phyloP scores from a whole-genome alignment of 2,113 vertebrate species.

The Oryzias curvinotus region DNA sequence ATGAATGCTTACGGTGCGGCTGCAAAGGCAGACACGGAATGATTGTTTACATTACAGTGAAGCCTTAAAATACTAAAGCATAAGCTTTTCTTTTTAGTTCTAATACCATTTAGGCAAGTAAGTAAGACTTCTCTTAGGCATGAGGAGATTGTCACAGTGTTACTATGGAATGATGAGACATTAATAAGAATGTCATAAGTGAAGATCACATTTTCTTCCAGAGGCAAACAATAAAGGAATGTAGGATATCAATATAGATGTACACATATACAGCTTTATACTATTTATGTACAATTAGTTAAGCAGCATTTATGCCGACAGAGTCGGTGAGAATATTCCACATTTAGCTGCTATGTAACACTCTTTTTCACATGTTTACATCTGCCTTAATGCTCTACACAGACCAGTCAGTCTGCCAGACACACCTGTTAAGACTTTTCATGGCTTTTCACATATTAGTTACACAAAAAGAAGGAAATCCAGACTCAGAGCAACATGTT shows the following conservation, averaged over 20 bases:
- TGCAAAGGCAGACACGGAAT: constrained; percentile 29
- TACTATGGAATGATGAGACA: constrained; percentile 65
- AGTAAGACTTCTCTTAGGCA: constrained; percentile 25
- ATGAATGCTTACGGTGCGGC: constrained; percentile 15
- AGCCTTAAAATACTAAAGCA: constrained; percentile 36
- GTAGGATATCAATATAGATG: constrained; percentile 67
- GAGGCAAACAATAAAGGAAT: constrained; percentile 55
- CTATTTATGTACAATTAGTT: constrained; percentile 65
- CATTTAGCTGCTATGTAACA: constrained; percentile 55
- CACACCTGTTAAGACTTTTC: constrained; percentile 16
- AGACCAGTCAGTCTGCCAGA: neutral
- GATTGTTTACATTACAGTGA: constrained; percentile 21
- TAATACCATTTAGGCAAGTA: constrained; percentile 8
- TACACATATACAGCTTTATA: constrained; percentile 68
- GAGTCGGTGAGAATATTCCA: constrained; percentile 42
- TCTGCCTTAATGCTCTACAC: constrained; percentile 11
- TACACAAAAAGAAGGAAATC: constrained; percentile 31
- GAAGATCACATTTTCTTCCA: constrained; percentile 18
- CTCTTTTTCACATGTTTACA: constrained; percentile 73
- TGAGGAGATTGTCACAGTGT: constrained; percentile 73
- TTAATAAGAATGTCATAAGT: constrained; percentile 49
- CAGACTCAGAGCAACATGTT: constrained; percentile 22
- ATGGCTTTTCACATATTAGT: constrained; percentile 37
- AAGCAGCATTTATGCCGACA: constrained; percentile 50
- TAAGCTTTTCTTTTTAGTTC: constrained; percentile 35